Evolutionary conservation across 2,888 invertebrate species (phyloP).

Genomic region (Eudasyphora cyanicolor): DNA sequence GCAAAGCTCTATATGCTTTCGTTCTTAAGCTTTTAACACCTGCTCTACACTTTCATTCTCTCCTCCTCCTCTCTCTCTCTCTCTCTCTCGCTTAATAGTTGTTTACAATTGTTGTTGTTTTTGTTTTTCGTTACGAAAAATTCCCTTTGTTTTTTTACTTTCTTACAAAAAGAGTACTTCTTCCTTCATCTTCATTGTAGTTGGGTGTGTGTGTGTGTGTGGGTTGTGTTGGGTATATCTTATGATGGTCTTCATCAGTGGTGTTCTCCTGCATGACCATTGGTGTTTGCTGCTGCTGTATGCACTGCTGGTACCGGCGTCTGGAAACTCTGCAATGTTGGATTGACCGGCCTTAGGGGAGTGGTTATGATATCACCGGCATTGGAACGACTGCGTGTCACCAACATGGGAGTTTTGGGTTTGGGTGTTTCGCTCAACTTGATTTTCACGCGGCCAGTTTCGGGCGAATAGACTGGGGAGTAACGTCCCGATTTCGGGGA

Average conservation of each 20-base stretch:
- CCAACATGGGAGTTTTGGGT: conserved; percentile 90
- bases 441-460: conserved; percentile 89
- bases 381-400: conserved; percentile 88
- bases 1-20: neutral
- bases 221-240: neutral
- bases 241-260: conserved; percentile 44
- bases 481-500: conserved; percentile 81
- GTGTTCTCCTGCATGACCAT: conserved; percentile 63
- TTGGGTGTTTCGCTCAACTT: conserved; percentile 88
- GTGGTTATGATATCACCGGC: conserved; percentile 89
- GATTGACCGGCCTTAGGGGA: conserved; percentile 70
- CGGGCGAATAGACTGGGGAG: conserved; percentile 82
- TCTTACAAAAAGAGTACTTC: conserved; percentile 24
- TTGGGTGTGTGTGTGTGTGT: too few relatives aligned
- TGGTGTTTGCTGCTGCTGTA: conserved; percentile 61
- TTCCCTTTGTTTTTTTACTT: conserved; percentile 3
- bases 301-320: conserved; percentile 59
- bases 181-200: neutral
- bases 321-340: conserved; percentile 48
- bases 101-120: neutral
- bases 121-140: conserved; percentile 32
- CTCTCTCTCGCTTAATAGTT: neutral
- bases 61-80: neutral
- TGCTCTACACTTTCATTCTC: neutral
- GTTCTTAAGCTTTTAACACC: neutral